Evolutionary conservation across 2,888 invertebrate genomes (phyloP).

Genomic region (Lycophotia porphyrea): DNA sequence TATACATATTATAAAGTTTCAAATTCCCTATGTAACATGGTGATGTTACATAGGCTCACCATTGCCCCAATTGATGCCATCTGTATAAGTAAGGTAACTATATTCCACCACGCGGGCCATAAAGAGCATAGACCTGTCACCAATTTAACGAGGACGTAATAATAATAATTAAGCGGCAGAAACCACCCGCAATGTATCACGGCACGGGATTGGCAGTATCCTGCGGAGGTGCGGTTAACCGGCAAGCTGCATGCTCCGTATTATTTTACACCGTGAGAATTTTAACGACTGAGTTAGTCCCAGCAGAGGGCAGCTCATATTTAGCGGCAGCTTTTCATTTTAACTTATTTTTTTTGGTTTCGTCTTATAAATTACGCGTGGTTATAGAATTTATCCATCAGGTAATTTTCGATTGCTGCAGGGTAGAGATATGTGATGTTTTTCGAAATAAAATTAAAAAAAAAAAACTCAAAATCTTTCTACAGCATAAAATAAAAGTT

Average conservation of each 20-base stretch:
- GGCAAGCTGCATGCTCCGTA: neutral
- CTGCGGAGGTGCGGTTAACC: slow-evolving; percentile 22
- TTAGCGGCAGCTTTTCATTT: neutral
- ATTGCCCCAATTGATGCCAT: too few relatives aligned
- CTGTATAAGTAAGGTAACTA: too few relatives aligned
- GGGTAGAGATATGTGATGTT: neutral
- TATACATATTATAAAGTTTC: neutral
- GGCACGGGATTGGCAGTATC: slow-evolving; percentile 12
- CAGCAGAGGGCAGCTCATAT: neutral
- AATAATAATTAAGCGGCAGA: slow-evolving; percentile 8
- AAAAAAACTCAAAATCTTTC: neutral
- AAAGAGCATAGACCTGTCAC: neutral
- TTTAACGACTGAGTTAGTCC: slow-evolving; percentile 40
- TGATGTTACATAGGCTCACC: neutral
- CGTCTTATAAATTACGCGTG: neutral
- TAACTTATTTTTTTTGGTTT: neutral
- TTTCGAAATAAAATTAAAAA: neutral
- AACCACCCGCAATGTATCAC: slow-evolving; percentile 2
- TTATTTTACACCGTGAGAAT: slow-evolving; percentile 26
- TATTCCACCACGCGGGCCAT: too few relatives aligned
- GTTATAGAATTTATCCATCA: too few relatives aligned
- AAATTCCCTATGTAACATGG: neutral
- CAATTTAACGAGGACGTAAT: neutral
- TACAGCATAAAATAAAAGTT: neutral
- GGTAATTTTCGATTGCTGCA: neutral